Base-by-base conservation (phyloP, 2,797 vertebrate species). In the Tinamus major region DNA sequence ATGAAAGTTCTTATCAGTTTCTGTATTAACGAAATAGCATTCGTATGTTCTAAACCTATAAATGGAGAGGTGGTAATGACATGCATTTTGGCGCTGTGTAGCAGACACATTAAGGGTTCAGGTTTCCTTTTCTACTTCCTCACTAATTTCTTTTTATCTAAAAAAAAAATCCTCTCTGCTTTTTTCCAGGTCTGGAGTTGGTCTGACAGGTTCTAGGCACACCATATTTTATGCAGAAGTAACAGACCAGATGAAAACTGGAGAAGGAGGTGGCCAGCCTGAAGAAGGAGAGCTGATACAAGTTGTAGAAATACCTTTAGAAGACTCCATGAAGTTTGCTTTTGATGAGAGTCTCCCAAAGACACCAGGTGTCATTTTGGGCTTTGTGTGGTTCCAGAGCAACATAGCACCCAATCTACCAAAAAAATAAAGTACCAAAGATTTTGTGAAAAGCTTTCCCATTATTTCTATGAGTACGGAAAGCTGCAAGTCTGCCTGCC, bases 211-310 rank as follows among this genome's bases (percentile, higher is more conserved):
- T 11, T 97, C 99, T 92, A 98, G 97, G 95, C 99, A 99, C 98
- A 99, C 99, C 18, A 97, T 99, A 98, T 99, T 99, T 96, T 99
- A 99, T 2, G 98, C 98, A 1, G 99, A 99, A 97, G 99, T 99
- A 93, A 99, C 99, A 0, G 99, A 99, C 1, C 98, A 98, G 96
- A 98, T 99, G 98, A 97, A 94, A 42, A 95, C 97, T 2, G 95
- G 98, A 59, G 98, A 97, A 24, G 99, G 99, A 5, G 98, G 99
- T 39, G 99, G 99, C 70, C 97, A 98, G 95, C 97, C 98, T 0
- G 95, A 97, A 75, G 99, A 99, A 96, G 99, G 99, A 5, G 99
- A 99, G 96, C 97, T 99, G 76, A 99, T 99, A 31, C 98, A 99
- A 97, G 98, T 99, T 69, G 97, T 99, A 56, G 98, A 99, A 95